A percentile compares a stretch with the other conserved stretches of the same genome.
Evolutionary conservation across 2,797 vertebrate genomes (phyloP).

Genomic region (Diglossa cyanea): DNA sequence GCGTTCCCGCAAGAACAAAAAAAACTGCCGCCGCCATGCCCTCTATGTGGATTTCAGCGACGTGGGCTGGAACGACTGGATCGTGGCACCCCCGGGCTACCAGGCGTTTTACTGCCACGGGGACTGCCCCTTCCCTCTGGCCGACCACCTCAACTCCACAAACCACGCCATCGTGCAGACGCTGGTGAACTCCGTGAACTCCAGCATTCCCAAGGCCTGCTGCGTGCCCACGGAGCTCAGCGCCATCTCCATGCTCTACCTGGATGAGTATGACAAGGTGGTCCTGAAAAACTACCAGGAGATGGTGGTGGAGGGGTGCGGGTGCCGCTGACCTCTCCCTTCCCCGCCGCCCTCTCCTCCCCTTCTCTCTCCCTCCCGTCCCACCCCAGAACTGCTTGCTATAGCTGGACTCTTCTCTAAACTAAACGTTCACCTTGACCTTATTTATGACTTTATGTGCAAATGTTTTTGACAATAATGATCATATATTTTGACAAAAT

Average conservation of each 20-base stretch:
- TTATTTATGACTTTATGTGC: conserved; percentile 99
- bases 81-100: conserved; percentile 98
- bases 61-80: conserved; percentile 99
- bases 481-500: conserved; percentile 99
- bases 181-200: conserved; percentile 98
- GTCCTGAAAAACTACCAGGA: conserved; percentile 99
- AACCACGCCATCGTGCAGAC: conserved; percentile 99
- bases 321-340: conserved; percentile 85
- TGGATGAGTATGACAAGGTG: conserved; percentile 99
- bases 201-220: conserved; percentile 97
- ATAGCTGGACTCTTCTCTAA: conserved; percentile 75
- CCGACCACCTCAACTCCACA: conserved; percentile 98
- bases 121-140: conserved; percentile 98
- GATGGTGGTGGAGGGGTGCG: conserved; percentile 99
- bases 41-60: conserved; percentile 99
- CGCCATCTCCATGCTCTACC: conserved; percentile 98
- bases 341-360: not conserved
- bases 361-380: not conserved
- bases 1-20: conserved; percentile 89
- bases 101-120: conserved; percentile 98
- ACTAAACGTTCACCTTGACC: conserved; percentile 83
- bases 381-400: conserved; percentile 56
- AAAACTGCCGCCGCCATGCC: conserved; percentile 93
- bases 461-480: conserved; percentile 98
- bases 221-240: conserved; percentile 98